Base-by-base conservation (phyloP, 1,140 invertebrate genomes). In the Bursaphelenchus mucronatus region DNA sequence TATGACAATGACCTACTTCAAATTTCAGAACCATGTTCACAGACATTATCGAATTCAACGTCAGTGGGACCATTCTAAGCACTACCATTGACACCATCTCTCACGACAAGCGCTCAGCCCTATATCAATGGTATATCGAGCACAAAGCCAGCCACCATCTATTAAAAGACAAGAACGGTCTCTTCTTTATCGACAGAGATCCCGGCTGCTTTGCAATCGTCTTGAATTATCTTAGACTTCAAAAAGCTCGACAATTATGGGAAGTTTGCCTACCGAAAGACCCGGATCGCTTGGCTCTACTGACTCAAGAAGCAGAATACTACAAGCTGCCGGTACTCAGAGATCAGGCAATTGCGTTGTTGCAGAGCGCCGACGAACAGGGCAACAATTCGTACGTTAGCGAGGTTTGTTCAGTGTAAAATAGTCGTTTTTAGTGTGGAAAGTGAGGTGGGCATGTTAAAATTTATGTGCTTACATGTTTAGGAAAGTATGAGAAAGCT, bases 161-260 rank as follows among this genome's bases (percentile, higher is more conserved):
- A 30, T 44, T 19, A 30, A 56, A 40, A 40, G 71, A 74, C 49
- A 74, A 75, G 73, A 73, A 65, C 53, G 71, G 71, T 30, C 53
- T 55, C 3, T 69, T 62, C 47, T 74, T 74, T 15, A 74, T 74
- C 19, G 71, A 74, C 21, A 45, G 71, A 19, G 71, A 74, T 39
- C 74, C 71, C 17, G 39, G 53, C 41, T 53, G 95, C 30, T 97
- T 97, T 85, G 87, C 88, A 21, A 84, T 90, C n/a, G 92, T 96
- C 79, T 84, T 95, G 40, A 94, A 93, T 82, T 96, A 92, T 83
- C 83, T 96, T 40, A 83, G 91, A 55, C 70, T 74, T 9, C 74
- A 70, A 50, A n/a, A 17, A 13, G 30, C 64, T 11, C 73, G 70
- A 41, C 73, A 74, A 47, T 30, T 73, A 8, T 74, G 73, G 73